These are phyloP conservation scores for Ahaetulla prasina DNA, from an alignment of 2,113 vertebrate genomes.

Conservation along the genomic window DNA sequence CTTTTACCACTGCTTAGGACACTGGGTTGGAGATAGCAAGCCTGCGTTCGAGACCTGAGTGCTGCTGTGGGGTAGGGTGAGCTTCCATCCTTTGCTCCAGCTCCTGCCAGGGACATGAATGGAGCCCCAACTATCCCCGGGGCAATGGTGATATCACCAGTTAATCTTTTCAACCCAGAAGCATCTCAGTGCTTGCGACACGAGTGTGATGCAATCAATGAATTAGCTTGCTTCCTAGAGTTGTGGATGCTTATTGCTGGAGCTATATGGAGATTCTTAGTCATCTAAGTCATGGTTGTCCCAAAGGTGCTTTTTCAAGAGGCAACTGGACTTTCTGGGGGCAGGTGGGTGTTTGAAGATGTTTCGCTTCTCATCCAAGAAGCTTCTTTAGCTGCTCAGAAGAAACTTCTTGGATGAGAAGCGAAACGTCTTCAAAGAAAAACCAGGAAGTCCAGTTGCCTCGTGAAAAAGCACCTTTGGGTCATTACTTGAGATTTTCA, in stretches of 20 bases:
- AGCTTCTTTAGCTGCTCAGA: too few relatives aligned
- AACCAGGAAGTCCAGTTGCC: too few relatives aligned
- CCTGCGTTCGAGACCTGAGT: background rate
- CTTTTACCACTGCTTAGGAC: background rate
- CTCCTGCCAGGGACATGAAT: background rate
- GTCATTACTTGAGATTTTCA: background rate
- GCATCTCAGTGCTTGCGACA: background rate
- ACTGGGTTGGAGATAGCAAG: background rate
- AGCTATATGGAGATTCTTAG: background rate
- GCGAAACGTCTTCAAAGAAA: too few relatives aligned
- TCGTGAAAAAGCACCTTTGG: too few relatives aligned
- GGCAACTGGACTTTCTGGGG: too few relatives aligned
- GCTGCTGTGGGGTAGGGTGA: background rate
- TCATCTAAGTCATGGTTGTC: too few relatives aligned
- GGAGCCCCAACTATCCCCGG: background rate
- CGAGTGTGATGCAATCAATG: background rate
- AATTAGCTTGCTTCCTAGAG: background rate
- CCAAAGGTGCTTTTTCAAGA: too few relatives aligned
- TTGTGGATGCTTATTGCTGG: background rate
- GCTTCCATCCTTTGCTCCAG: background rate
- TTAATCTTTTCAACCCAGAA: background rate
- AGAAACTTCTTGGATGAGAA: too few relatives aligned
- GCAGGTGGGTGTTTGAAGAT: too few relatives aligned
- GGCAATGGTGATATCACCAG: background rate
- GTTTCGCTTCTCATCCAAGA: too few relatives aligned